Conservation (phyloP, 53 echinoderm and acorn worm genomes). For the Henricia sp. region DNA sequence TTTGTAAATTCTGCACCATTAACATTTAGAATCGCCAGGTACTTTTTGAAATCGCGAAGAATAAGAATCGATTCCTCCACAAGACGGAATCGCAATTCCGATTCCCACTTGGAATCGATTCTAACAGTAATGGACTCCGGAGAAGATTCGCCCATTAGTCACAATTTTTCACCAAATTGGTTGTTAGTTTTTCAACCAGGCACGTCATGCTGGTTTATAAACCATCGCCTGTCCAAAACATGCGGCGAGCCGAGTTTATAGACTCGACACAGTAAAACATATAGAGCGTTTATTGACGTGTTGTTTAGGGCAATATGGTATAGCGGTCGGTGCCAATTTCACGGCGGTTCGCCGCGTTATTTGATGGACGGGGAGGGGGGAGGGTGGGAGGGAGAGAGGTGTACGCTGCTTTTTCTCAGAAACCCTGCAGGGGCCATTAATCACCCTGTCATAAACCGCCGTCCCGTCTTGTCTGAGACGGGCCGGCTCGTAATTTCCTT, state of each 20-base stretch:
- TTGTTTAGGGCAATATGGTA: not conserved
- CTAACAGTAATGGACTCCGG: too few species aligned
- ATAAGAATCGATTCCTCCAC: too few species aligned
- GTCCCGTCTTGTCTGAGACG: not conserved
- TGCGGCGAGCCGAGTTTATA: slow-evolving; percentile 25
- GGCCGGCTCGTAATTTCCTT: not conserved
- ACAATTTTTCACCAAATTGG: too few species aligned
- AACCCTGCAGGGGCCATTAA: slow-evolving; percentile 33
- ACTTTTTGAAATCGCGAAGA: too few species aligned
- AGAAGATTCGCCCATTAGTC: too few species aligned
- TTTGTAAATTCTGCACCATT: too few species aligned
- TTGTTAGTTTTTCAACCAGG: too few species aligned
- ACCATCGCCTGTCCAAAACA: not conserved
- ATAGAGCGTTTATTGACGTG: slow-evolving; percentile 28
- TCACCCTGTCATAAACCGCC: not conserved
- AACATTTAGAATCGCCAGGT: too few species aligned
- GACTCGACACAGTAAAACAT: slow-evolving; percentile 24
- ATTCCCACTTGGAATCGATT: too few species aligned
- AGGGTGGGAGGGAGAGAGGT: too few species aligned
- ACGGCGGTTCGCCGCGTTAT: slow-evolving; percentile 31
- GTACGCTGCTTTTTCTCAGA: slow-evolving; percentile 26
- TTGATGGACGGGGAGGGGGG: slow-evolving; percentile 35
- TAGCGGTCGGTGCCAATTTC: slow-evolving; percentile 34
- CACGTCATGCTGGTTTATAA: too few species aligned
- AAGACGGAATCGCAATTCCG: too few species aligned